Base-by-base conservation (phyloP, 2,888 invertebrate genomes). In the Pyrochroa serraticornis region DNA sequence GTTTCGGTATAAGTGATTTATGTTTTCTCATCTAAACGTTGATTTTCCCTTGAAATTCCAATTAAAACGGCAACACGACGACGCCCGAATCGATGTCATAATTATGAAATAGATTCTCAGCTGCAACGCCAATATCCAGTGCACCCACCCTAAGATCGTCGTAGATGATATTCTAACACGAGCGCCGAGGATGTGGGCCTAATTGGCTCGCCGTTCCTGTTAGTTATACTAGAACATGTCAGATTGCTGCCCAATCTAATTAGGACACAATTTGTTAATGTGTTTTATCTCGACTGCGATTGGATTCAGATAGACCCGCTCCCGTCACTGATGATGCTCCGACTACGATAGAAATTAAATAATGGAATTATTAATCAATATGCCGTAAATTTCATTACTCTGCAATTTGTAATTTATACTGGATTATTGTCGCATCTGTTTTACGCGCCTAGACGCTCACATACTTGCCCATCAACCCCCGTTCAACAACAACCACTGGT, bases 261-360 rank as follows among this genome's bases (percentile, higher is more conserved):
- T 78, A 79, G 77, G 73, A 77, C 71, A 79, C 79, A 79, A 79
- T 79, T 79, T 79, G 79, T 79, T 79, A 79, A 79, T 79, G 79
- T 76, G 77, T 79, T 79, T 77, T 79, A 79, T 79, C 77, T 72
- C 71, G 69, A 72, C 75, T 77, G 72, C 77, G 77, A 77, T 77
- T 77, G 77, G 75, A 77, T 75, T 76, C 72, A 68, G 72, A 74
- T 74, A 71, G 70, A 65, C 63, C 67, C 67, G 67, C 68, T 66
- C 67, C 68, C 67, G 67, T 68, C 68, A 68, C 63, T 63, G 56
- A 37, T 9, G 56, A 51, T 45, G 49, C 52, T 58, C 62, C 58
- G 62, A 63, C 62, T 71, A 64, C 60, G 65, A 68, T 68, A 65
- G 67, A 71, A 74, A 73, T 73, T 74, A 73, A 72, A 73, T 74